Evolutionary conservation across 2,113 vertebrate species (phyloP), one percentile per base, ranked within the genome.

Genomic region (Trichomycterus rosablanca): DNA sequence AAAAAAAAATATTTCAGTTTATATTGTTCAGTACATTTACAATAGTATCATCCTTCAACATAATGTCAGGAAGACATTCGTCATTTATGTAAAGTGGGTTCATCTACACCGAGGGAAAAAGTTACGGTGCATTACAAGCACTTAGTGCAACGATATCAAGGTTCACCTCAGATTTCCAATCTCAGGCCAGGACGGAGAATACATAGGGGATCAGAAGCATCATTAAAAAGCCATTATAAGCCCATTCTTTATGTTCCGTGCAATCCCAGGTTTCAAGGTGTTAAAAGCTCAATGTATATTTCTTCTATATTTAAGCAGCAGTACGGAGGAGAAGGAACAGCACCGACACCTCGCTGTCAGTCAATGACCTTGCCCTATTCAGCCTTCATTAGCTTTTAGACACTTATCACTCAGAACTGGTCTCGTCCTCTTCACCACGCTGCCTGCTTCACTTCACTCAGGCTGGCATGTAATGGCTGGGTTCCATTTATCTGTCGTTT

Each of bases 401-500:
- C 88, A 89, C 84, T 87, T 89, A 88, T 90, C 88, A 90, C 83
- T 90, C 88, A 89, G 84, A 89, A 86, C 86, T 81, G 75, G 80
- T 82, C 82, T 86, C 83, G 84, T 85, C 86, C 85, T 87, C 84
- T 83, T 78, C 69, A 70, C 80, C 76, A 81, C 71, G 77, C 83
- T 85, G 86, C 82, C 82, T 86, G 81, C 80, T 86, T 83, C 84
- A 84, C 84, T 88, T 88, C 84, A 90, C 85, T 88, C 86, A 88
- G 80, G 83, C 84, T 44, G 73, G 82, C 81, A 85, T 88, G 88
- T 89, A 88, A 89, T 86, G 86, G 85, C 81, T 77, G 78, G 81
- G 87, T 88, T 90, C 86, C 88, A 90, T 90, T 90, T 90, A 87
- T 90, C 84, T 87, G 82, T 87, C 84, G 86, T 90, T 90, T 90